Evolutionary conservation across 2,797 vertebrate species (phyloP).

Genomic region (Euthynnus affinis): DNA sequence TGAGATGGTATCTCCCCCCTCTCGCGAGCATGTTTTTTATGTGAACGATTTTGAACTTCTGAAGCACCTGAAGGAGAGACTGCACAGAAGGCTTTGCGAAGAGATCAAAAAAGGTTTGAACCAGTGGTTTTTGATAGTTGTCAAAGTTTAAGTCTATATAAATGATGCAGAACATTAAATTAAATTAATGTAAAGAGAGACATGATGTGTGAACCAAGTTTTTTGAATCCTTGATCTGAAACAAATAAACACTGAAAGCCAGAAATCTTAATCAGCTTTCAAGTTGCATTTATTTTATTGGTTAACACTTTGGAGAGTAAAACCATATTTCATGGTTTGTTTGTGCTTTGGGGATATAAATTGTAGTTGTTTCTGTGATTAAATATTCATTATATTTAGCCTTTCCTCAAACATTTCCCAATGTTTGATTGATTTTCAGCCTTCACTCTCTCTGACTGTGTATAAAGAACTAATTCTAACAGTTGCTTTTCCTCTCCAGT

Average conservation of each 20-base stretch:
- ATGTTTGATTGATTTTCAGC: not conserved
- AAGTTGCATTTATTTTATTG: too few species aligned
- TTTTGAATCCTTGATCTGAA: not conserved
- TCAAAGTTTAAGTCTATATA: not conserved
- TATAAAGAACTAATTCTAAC: not conserved
- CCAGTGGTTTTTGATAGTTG: not conserved
- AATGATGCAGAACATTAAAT: not conserved
- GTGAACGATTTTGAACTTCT: constrained; percentile 84
- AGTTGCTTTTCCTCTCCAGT: constrained; percentile 72
- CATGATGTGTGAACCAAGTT: not conserved
- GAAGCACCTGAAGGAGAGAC: constrained; percentile 68
- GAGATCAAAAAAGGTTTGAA: constrained; percentile 85
- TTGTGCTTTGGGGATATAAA: too few species aligned
- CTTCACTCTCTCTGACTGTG: not conserved
- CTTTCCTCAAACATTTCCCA: too few species aligned
- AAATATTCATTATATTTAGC: too few species aligned
- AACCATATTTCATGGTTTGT: too few species aligned
- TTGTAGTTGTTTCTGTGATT: too few species aligned
- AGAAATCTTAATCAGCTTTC: constrained; percentile 1
- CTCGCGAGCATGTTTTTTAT: constrained; percentile 75
- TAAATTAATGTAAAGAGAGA: not conserved
- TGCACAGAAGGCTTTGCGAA: constrained; percentile 85
- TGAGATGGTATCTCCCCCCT: constrained; percentile 86
- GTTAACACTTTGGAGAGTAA: too few species aligned
- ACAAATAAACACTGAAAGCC: not conserved